Percentiles rank a stretch among this genome's conserved stretches.
Evolutionary conservation across 2,888 invertebrate species (phyloP).

Genomic region (Hyalella azteca): DNA sequence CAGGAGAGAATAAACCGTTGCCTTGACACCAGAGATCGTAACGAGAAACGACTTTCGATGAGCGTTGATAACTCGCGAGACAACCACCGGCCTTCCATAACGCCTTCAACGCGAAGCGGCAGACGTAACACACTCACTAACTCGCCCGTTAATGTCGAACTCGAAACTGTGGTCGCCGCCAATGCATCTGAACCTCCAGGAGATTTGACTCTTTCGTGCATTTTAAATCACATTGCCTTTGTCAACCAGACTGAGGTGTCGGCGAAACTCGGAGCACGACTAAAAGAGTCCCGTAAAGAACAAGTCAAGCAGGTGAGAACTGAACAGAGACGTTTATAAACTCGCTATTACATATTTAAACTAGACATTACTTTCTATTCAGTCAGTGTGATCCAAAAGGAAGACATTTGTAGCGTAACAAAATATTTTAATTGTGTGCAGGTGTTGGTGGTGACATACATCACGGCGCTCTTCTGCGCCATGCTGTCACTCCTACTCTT

Average conservation of each 20-base stretch:
- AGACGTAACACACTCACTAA: slow-evolving; percentile 44
- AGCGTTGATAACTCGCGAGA: neutral
- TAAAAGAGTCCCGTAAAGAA: slow-evolving; percentile 60
- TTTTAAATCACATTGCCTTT: slow-evolving; percentile 68
- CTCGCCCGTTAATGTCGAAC: slow-evolving; percentile 31
- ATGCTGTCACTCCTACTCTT: slow-evolving; percentile 67
- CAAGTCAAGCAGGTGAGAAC: slow-evolving; percentile 59
- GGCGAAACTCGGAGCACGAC: slow-evolving; percentile 64
- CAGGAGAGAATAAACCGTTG: slow-evolving; percentile 35
- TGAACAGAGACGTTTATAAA: neutral
- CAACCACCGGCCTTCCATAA: slow-evolving; percentile 1
- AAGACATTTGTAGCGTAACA: neutral
- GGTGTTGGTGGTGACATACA: slow-evolving; percentile 67
- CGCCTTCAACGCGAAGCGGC: slow-evolving; percentile 46
- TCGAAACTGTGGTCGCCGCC: slow-evolving; percentile 62
- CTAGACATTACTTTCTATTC: neutral
- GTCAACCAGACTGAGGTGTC: slow-evolving; percentile 67
- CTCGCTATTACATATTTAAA: neutral
- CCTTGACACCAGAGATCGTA: slow-evolving; percentile 12
- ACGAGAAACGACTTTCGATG: neutral
- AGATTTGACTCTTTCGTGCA: slow-evolving; percentile 66
- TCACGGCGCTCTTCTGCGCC: slow-evolving; percentile 67
- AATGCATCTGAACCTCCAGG: slow-evolving; percentile 60
- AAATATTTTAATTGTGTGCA: slow-evolving; percentile 60
- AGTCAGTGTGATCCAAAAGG: neutral